Evolutionary conservation across 2,113 vertebrate genomes (phyloP).

Genomic region (Sylvietta virens): DNA sequence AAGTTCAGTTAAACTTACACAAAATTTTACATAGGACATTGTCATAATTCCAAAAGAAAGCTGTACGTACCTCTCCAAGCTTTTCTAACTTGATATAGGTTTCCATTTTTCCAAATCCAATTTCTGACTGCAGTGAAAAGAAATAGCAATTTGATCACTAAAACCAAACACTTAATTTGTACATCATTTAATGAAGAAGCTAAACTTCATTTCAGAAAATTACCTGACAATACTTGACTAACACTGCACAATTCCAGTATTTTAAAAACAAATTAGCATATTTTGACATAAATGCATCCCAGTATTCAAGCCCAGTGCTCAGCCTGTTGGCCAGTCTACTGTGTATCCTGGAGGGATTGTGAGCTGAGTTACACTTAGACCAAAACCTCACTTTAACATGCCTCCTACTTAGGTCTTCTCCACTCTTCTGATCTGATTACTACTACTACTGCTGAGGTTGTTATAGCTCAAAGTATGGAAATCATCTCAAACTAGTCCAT

Average conservation of each 20-base stretch:
- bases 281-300: background rate
- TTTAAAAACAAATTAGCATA: background rate
- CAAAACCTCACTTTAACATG: background rate
- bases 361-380: background rate
- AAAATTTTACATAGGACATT: background rate
- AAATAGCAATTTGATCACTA: background rate
- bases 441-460: background rate
- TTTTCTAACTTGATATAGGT: constrained; percentile 97
- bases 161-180: background rate
- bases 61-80: constrained; percentile 87
- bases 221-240: background rate
- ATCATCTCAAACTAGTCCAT: background rate
- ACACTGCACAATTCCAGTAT: accelerated
- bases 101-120: constrained; percentile 97
- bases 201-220: background rate
- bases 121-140: constrained; percentile 85
- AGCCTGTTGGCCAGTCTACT: background rate
- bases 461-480: background rate
- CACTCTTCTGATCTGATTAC: background rate
- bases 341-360: background rate
- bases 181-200: background rate
- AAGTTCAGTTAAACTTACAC: background rate
- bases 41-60: background rate
- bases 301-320: background rate
- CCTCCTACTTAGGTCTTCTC: background rate